Conservation (phyloP, 2,113 vertebrate genomes). For the Urocolius indicus region DNA sequence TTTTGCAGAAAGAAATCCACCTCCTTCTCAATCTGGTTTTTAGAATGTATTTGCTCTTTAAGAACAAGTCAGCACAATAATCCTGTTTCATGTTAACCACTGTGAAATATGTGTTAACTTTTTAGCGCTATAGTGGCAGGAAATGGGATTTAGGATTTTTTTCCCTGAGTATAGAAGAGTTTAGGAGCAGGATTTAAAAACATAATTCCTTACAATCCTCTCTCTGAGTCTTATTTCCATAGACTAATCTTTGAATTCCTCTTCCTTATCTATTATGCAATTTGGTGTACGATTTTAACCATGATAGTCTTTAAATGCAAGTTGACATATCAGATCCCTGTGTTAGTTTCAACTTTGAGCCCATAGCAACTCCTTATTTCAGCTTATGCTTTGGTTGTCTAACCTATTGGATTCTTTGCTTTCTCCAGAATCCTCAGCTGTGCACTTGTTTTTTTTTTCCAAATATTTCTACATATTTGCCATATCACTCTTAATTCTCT, state of each 20-base stretch:
- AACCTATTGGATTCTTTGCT: neutral
- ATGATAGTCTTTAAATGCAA: neutral
- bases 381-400: neutral
- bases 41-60: constrained; percentile 14
- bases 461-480: neutral
- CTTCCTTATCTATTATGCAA: neutral
- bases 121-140: constrained; percentile 28
- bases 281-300: neutral
- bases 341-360: neutral
- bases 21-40: neutral
- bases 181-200: constrained; percentile 1
- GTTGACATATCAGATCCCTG: neutral
- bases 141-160: constrained; percentile 45
- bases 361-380: neutral
- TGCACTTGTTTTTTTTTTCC: neutral
- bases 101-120: constrained; percentile 44
- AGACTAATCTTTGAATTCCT: neutral
- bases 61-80: constrained; percentile 43
- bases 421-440: neutral
- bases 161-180: neutral
- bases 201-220: neutral
- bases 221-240: neutral
- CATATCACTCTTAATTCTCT: neutral
- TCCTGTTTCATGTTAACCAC: constrained; percentile 10
- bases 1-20: constrained; percentile 25